Evolutionary conservation across 2,888 invertebrate species (phyloP), one percentile per base, ranked within the genome.

Genomic region (Thymelicus sylvestris): DNA sequence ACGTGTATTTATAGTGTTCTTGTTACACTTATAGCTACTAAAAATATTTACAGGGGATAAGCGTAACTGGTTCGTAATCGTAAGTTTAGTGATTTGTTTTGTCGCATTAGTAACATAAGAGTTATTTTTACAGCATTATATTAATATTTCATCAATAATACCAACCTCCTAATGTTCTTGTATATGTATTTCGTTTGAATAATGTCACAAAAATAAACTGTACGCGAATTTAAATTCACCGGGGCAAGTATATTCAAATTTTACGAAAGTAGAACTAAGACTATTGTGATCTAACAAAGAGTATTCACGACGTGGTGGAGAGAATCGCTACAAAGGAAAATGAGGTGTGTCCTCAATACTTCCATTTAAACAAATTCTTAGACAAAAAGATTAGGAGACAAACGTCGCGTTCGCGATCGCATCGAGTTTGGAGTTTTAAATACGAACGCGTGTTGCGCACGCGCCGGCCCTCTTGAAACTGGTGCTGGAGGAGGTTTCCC

Each of bases 241-340:
- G 80, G 79, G 80, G 80, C 82, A 84, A 81, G 82, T 86, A 85
- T 84, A 85, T 87, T 85, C 80, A 77, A 78, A 83, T 80, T 86
- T 88, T 86, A 87, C 77, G 91, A 92, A 92, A 92, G 91, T 92
- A 86, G 88, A 92, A 92, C 91, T 92, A 91, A 92, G 89, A 90
- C 89, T 88, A 87, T 92, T 91, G 85, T 91, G 75, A 76, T 76
- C 79, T 76, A 85, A 90, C 91, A 92, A 92, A 87, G 85, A 87
- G 89, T 89, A 84, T 89, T 91, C 90, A 91, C 93, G 89, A 86
- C 85, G 85, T 88, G 85, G 90, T 88, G 90, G 82, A 88, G 77
- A 87, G 87, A 88, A 87, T 89, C 74, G 78, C 75, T 83, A 89
- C 90, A 91, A 92, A 83, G 80, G 86, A 80, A 85, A 91, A 91